Base-by-base conservation (phyloP, 37 sponge, comb jelly and placozoan species). In the Mnemiopsis leidyi region DNA sequence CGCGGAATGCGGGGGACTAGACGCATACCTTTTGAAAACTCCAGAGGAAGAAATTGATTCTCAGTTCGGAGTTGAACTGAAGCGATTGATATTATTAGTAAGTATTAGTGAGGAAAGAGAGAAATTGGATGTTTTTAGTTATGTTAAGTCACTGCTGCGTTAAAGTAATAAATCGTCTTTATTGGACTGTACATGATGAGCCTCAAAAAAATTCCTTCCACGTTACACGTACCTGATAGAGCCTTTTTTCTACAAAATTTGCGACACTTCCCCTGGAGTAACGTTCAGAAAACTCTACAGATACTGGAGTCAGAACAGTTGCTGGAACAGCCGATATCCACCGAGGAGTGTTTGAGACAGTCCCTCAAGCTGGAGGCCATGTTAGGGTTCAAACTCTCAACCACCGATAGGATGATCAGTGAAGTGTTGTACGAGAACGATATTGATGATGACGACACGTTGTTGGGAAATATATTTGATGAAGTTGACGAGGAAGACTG, bases 41-140 rank as follows among this genome's bases (percentile, higher is more conserved):
- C 48, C 90, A 9, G 90, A 85, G 48, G 61, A 39, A 28, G 90
- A 85, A 29, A 85, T 85, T 39, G 90, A 85, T 37, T 85, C 90
- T 2, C 90, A 85, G 29, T 85, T 85, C 36, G 90, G 90, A n/a
- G 90, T 85, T 35, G 90, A 85, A 25, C 61, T 85, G 28, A 85
- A 85, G 90, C 32, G 90, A 21, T 13, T 33, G 0, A 38, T 85
- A 2, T n/a, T n/a, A n/a, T n/a, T n/a, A n/a, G n/a, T n/a, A n/a
- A n/a, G n/a, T n/a, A n/a, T n/a, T n/a, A n/a, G n/a, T n/a, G n/a
- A n/a, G n/a, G n/a, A n/a, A n/a, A n/a, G n/a, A n/a, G n/a, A n/a
- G n/a, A n/a, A n/a, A n/a, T n/a, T n/a, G n/a, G n/a, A n/a, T n/a
- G n/a, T n/a, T n/a, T n/a, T n/a, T n/a, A n/a, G n/a, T n/a, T n/a